Evolutionary conservation across 2,888 invertebrate genomes (phyloP), one percentile per base, ranked within the genome.

Genomic region (Dasypolia templi): DNA sequence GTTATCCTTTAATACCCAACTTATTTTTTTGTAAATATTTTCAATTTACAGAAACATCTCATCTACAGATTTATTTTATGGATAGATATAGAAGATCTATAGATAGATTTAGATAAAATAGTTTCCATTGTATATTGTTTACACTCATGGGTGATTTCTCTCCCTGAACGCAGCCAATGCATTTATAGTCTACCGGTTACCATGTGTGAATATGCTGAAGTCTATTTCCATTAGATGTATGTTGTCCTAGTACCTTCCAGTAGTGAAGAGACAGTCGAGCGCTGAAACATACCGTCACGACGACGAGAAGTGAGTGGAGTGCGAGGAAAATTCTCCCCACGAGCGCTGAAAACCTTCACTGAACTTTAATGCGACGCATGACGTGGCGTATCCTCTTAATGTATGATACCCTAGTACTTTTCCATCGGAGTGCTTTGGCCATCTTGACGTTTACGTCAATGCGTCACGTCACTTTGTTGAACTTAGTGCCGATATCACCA

Each of bases 401-500:
- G 26, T 32, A 49, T 79, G 66, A 29, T 75, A 7, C 14, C 66
- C 75, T 79, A 46, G 78, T 77, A 73, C 49, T 58, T 35, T 75
- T 82, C n/a, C 42, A 62, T 49, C 56, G 58, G n/a, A 59, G n/a
- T 32, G 53, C 26, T 70, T 71, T 66, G 81, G 58, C 72, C 81
- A 77, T 39, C 53, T 51, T 19, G 17, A 5, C 2, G 19, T 4
- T 64, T 58, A 26, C 58, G 65, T 65, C 51, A 61, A 64, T 32
- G 39, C 17, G 22, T 42, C 19, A 51, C 58, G 42, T 51, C 51
- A 72, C 12, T 26, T 22, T 35, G 26, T 68, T 39, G 26, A 61
- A 22, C 14, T 22, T n/a, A 2, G 29, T 5, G 17, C 3, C 7
- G 7, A n/a, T n/a, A n/a, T n/a, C n/a, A n/a, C n/a, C n/a, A n/a